Conservation (phyloP, 2,797 vertebrate species). For the Erethizon dorsatum region DNA sequence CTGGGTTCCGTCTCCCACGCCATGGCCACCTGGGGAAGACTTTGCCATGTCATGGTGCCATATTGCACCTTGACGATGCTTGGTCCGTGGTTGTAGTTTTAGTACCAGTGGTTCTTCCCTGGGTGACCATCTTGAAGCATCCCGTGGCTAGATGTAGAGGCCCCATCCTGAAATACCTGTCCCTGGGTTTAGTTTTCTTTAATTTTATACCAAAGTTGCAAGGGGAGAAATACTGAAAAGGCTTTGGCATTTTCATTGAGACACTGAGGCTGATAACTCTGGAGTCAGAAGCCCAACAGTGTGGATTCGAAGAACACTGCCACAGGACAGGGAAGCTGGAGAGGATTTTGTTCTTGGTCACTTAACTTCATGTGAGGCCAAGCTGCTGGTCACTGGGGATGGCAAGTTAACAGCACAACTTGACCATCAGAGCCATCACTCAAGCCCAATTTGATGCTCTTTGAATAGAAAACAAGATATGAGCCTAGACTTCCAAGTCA, state of each 20-base stretch:
- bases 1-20: no score
- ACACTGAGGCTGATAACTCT: neutral
- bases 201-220: neutral
- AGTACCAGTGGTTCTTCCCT: neutral
- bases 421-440: neutral
- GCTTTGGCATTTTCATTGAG: neutral
- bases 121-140: neutral
- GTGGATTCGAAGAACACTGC: neutral
- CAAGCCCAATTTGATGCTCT: neutral
- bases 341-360: neutral
- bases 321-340: neutral
- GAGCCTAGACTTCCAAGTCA: neutral
- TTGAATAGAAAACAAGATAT: neutral
- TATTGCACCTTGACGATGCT: neutral
- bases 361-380: neutral
- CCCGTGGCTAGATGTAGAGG: neutral
- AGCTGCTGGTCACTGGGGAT: neutral
- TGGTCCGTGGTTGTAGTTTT: fast-evolving
- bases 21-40: neutral
- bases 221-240: neutral
- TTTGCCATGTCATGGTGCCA: neutral
- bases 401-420: neutral
- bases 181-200: neutral
- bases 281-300: neutral
- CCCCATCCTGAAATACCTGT: neutral